Conservation (phyloP, 2,113 vertebrate species). For the Corythornis vintsioides region DNA sequence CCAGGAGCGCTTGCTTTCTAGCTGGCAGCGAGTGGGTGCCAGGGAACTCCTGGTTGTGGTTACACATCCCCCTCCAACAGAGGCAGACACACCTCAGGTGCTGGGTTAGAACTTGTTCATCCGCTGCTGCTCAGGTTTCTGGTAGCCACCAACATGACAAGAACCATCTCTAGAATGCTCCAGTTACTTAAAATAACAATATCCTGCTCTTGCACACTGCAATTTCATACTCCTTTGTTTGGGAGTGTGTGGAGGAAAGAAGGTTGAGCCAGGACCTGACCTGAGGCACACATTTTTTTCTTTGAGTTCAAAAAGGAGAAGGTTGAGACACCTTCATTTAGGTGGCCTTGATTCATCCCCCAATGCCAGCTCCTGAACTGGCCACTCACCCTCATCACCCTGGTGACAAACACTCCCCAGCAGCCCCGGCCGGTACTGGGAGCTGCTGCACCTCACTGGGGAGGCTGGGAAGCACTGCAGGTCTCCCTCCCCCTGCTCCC, state of each 20-base stretch:
- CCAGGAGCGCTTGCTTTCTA: background rate
- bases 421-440: rapidly evolving
- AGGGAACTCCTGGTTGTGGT: no score
- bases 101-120: background rate
- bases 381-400: background rate
- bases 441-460: rapidly evolving
- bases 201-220: background rate
- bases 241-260: background rate
- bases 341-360: background rate
- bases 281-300: background rate
- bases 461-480: background rate
- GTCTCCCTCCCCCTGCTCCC: background rate
- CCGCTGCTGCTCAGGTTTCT: background rate
- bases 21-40: background rate
- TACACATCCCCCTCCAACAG: no score
- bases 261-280: background rate
- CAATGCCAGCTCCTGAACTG: background rate
- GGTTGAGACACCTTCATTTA: background rate
- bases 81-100: background rate
- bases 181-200: background rate
- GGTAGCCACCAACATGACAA: background rate
- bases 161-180: background rate
- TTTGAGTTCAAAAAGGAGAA: background rate
- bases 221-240: background rate
- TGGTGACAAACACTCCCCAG: background rate